Evolutionary conservation across 2,888 invertebrate genomes (phyloP).

Genomic region (Biston stratarius): DNA sequence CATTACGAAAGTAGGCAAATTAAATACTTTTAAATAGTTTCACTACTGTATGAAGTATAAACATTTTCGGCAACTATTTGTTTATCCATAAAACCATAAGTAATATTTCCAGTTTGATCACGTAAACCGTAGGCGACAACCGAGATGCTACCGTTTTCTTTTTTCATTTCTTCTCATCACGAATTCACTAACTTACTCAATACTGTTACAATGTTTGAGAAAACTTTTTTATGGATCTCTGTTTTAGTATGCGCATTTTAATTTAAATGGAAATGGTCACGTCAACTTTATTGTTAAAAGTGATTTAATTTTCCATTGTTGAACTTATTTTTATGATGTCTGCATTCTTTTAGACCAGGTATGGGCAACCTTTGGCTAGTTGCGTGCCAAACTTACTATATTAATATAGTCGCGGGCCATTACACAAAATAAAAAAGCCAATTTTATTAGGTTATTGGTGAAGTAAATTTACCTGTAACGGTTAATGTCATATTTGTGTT

Average conservation of each 20-base stretch:
- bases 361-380: no score
- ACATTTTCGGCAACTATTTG: slow-evolving; percentile 13
- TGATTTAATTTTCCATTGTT: slow-evolving; percentile 19
- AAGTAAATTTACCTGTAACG: no score
- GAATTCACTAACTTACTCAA: slow-evolving; percentile 57
- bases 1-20: background rate
- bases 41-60: slow-evolving; percentile 14
- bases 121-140: slow-evolving; percentile 75
- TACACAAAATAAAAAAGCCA: no score
- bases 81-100: slow-evolving; percentile 20
- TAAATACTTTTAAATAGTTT: background rate
- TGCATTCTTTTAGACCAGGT: slow-evolving; percentile 4
- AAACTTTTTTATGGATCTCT: slow-evolving; percentile 45
- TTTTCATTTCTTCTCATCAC: slow-evolving; percentile 70
- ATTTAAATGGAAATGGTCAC: slow-evolving; percentile 19
- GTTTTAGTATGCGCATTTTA: slow-evolving; percentile 50
- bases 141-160: slow-evolving; percentile 68
- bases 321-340: slow-evolving; percentile 8
- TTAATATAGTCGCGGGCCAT: no score
- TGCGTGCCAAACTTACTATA: no score
- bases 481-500: no score
- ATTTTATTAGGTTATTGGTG: no score
- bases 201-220: slow-evolving; percentile 52
- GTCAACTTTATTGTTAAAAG: slow-evolving; percentile 15
- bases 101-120: slow-evolving; percentile 68